Base-by-base conservation (phyloP, 2,113 vertebrate genomes). In the Prochilodus magdalenae region DNA sequence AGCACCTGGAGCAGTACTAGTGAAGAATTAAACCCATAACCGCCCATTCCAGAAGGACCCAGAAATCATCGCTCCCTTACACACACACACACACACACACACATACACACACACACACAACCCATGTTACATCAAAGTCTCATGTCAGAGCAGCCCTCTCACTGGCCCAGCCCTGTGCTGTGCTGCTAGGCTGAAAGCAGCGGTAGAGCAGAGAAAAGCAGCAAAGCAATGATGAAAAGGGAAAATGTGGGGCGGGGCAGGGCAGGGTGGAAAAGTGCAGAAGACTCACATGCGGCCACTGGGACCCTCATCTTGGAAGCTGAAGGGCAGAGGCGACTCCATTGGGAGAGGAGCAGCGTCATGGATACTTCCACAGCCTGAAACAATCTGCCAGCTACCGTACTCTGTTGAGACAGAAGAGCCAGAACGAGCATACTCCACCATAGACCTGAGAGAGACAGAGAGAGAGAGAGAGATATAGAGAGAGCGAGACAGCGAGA, bases 301-400 rank as follows among this genome's bases (percentile, higher is more conserved):
- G 92, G 95, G 93, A 90, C 95, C 95, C 89, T 99, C 97, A 83
- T 99, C 97, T 93, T 94, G 95, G 91, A 98, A 95, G 93, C 96
- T 98, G 96, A 96, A 95, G 92, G 96, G 96, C 89, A 98, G 93
- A 76, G 95, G 96, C 85, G 95, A 93, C 90, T 97, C 96, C 69
- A 94, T 84, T 83, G 92, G 94, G 91, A 96, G 95, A 90, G 92
- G 93, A 88, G 94, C 89, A 87, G 95, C 95, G 91, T 99, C 97
- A 82, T 97, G 96, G 94, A 99, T 96, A 90, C 98, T 99, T 91
- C 97, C 98, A 91, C 96, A 98, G 90, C 97, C 98, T 33, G 98
- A 97, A 85, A 99, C 98, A 90, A 99, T 94, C 95, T 99, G 98
- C 98, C 98, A 99, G 92, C 98, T 99, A 89, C 98, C 98, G 91